Conservation (phyloP, 1,140 invertebrate genomes). For the Eriocheir sinensis region DNA sequence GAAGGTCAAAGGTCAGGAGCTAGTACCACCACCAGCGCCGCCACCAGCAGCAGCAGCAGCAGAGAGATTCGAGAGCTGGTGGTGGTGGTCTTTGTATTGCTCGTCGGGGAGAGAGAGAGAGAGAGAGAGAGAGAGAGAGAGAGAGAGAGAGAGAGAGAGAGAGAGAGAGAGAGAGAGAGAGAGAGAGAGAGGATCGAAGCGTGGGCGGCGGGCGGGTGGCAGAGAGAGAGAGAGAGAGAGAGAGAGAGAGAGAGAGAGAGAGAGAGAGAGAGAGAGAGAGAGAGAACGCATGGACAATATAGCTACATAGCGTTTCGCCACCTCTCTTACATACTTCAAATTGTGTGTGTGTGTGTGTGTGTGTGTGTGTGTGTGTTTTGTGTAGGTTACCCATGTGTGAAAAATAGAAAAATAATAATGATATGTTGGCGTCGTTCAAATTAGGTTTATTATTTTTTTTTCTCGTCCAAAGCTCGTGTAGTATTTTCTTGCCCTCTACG, state of each 20-base stretch:
- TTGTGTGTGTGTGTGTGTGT: too few species aligned
- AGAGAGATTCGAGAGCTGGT: background rate
- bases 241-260: background rate
- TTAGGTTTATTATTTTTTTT: background rate
- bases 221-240: background rate
- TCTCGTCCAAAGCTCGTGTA: background rate
- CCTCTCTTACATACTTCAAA: too few species aligned
- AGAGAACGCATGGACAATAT: too few species aligned
- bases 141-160: conserved; percentile 38
- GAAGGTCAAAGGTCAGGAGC: background rate
- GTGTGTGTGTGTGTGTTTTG: too few species aligned
- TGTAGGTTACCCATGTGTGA: too few species aligned
- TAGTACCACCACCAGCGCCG: background rate
- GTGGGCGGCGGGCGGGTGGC: background rate
- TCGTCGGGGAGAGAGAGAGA: conserved; percentile 26
- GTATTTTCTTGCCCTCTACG: too few species aligned
- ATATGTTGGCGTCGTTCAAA: too few species aligned
- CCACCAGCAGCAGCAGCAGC: background rate
- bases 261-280: background rate
- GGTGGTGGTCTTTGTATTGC: background rate
- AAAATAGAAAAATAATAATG: background rate
- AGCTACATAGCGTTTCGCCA: background rate
- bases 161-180: background rate
- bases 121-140: conserved; percentile 14
- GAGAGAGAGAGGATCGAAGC: background rate